Evolutionary conservation across 2,888 invertebrate genomes (phyloP).

Genomic region (Rotaria sp.): DNA sequence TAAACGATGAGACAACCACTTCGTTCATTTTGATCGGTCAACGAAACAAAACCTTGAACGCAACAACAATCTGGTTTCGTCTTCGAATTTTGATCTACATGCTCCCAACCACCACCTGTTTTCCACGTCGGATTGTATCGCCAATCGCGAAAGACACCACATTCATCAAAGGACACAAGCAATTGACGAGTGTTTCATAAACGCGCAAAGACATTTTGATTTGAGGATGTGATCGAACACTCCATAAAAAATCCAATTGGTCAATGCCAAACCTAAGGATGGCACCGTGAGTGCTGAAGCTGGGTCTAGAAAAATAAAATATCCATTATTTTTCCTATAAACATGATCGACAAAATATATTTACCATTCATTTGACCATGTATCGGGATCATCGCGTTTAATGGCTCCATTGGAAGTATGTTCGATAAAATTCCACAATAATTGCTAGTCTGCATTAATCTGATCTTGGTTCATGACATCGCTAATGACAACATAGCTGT

Average conservation of each 20-base stretch:
- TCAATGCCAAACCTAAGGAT: background rate
- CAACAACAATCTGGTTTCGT: background rate
- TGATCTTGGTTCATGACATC: no score
- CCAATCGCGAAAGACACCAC: background rate
- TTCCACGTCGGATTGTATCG: background rate
- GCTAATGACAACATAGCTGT: no score
- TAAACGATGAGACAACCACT: background rate
- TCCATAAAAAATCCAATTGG: background rate
- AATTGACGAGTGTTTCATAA: background rate
- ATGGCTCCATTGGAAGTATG: no score
- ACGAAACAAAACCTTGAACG: background rate
- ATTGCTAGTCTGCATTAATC: no score
- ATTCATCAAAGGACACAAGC: background rate
- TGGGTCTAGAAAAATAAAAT: background rate
- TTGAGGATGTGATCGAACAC: background rate
- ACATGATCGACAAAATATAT: no score
- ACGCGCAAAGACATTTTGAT: background rate
- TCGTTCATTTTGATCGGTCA: background rate
- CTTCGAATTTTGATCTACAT: background rate
- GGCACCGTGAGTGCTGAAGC: background rate
- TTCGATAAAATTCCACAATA: no score
- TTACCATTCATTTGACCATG: no score
- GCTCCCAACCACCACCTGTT: background rate
- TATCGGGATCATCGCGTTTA: no score
- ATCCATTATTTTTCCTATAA: no score